A percentile compares a stretch with the other conserved stretches of the same genome.
phyloP scores from a whole-genome alignment of 2,888 invertebrate species.

The Rhaphigaster nebulosa region DNA sequence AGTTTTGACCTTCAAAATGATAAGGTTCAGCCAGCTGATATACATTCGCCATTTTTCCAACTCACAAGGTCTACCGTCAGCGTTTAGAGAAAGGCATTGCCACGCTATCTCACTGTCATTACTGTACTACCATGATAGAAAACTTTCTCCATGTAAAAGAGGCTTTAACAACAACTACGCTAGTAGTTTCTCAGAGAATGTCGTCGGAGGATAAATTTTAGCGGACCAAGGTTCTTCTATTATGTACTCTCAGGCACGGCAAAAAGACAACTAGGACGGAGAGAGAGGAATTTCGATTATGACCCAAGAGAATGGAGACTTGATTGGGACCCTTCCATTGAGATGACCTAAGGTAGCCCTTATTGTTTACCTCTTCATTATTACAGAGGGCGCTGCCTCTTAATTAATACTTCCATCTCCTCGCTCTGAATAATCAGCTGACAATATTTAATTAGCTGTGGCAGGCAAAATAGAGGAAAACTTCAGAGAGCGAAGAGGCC shows the following conservation, averaged over 20 bases:
- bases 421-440: constrained; percentile 5
- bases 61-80: no score
- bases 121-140: no score
- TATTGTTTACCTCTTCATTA: constrained; percentile 31
- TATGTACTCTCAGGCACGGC: background rate
- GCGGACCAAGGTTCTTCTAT: background rate
- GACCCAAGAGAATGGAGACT: background rate
- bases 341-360: background rate
- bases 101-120: no score
- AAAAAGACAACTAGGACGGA: constrained; percentile 2
- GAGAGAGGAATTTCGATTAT: constrained; percentile 37
- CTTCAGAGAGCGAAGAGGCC: background rate
- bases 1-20: no score
- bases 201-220: background rate
- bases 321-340: constrained; percentile 30
- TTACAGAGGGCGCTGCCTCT: constrained; percentile 13
- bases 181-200: no score
- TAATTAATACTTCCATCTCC: constrained; percentile 34
- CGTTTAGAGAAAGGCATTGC: no score
- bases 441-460: constrained; percentile 43
- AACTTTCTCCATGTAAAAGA: no score
- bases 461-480: constrained; percentile 32
- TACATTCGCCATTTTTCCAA: no score
- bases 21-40: no score
- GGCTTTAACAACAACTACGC: no score